Evolutionary conservation across 1,140 invertebrate genomes (phyloP).

Genomic region (Tigriopus japonicus): DNA sequence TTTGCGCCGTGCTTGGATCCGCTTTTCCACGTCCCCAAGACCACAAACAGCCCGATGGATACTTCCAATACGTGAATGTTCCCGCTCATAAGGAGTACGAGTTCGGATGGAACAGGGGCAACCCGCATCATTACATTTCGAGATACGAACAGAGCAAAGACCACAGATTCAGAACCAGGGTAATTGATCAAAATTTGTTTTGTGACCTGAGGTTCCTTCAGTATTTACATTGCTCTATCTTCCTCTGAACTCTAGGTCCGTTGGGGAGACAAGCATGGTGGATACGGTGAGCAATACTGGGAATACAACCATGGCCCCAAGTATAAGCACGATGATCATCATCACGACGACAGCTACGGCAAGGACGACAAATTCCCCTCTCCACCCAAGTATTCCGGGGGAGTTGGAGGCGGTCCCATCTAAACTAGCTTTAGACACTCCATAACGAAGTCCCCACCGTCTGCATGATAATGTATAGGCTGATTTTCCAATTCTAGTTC

Average conservation of each 20-base stretch:
- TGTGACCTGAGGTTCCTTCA: too few relatives aligned
- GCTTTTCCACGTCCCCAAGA: too few relatives aligned
- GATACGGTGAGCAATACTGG: conserved; percentile 26
- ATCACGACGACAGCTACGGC: too few relatives aligned
- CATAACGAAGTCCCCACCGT: too few relatives aligned
- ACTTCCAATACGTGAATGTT: conserved; percentile 25
- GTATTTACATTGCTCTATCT: too few relatives aligned
- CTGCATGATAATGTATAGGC: too few relatives aligned
- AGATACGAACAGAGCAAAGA: conserved; percentile 24
- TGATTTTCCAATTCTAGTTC: too few relatives aligned
- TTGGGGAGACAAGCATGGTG: conserved; percentile 25
- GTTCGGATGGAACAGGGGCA: conserved; percentile 25
- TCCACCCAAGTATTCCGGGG: too few relatives aligned
- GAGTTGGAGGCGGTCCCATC: too few relatives aligned
- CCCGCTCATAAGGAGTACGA: conserved; percentile 24
- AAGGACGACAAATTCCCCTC: too few relatives aligned
- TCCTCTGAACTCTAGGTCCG: conserved; percentile 19
- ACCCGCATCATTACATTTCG: conserved; percentile 24
- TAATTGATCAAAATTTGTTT: conserved; percentile 12
- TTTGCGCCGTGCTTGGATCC: too few relatives aligned
- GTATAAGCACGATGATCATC: neutral
- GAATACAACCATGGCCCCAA: conserved; percentile 25
- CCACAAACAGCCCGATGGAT: conserved; percentile 20
- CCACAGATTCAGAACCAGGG: conserved; percentile 24
- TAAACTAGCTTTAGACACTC: too few relatives aligned